phyloP scores from a whole-genome alignment of 1,140 invertebrate species.

The Zaprionus ornatus region DNA sequence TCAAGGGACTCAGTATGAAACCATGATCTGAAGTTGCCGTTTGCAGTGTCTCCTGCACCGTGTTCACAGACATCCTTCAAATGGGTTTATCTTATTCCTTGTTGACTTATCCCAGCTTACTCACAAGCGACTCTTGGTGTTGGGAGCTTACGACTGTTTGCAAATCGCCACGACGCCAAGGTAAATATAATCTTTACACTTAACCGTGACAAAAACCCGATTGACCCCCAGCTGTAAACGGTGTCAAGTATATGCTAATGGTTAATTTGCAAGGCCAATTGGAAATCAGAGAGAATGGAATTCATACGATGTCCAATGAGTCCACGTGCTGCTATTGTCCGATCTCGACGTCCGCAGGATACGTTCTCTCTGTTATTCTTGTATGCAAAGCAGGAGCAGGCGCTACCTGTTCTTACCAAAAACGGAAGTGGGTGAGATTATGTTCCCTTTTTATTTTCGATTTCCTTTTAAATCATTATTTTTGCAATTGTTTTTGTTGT shows the following conservation, averaged over 20 bases:
- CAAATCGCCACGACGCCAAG: background rate
- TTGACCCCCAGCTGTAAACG: background rate
- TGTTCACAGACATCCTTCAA: constrained; percentile 67
- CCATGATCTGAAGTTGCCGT: constrained; percentile 39
- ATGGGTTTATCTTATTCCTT: background rate
- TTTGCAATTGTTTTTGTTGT: background rate
- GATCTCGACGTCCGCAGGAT: constrained; percentile 33
- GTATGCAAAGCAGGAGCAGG: constrained; percentile 41
- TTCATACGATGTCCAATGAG: background rate
- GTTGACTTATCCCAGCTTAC: background rate
- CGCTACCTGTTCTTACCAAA: constrained; percentile 54
- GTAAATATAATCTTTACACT: constrained; percentile 44
- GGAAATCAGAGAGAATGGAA: background rate
- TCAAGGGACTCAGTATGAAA: constrained; percentile 56
- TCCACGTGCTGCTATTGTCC: background rate
- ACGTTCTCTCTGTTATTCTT: background rate
- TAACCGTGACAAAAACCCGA: background rate
- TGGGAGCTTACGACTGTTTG: constrained; percentile 58
- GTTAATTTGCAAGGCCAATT: constrained; percentile 65
- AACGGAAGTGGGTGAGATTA: constrained; percentile 64
- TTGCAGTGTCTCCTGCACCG: constrained; percentile 57
- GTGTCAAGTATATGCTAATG: constrained; percentile 62
- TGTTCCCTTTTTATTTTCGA: constrained; percentile 2
- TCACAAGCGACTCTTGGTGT: constrained; percentile 35
- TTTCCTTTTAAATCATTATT: constrained; percentile 24